Evolutionary conservation across 1,140 invertebrate species (phyloP), one percentile per base, ranked within the genome.

Genomic region (Helicorthomorpha holstii): DNA sequence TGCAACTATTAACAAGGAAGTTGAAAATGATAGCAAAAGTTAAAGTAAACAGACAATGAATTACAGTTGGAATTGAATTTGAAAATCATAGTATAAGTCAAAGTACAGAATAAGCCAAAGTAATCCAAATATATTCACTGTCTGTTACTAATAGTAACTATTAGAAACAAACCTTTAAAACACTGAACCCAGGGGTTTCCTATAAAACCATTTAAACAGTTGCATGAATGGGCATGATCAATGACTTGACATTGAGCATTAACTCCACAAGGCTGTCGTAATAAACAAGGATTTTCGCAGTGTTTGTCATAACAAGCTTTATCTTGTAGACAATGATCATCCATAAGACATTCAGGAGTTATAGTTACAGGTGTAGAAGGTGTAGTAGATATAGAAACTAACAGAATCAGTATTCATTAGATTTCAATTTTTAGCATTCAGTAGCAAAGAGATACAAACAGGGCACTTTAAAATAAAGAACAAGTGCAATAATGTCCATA

Each of bases 261-360:
- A n/a, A 54, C 21, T 10, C 64, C 64, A 53, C 64, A 65, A 34
- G 61, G 51, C 34, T 52, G 51, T 46, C 34, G 54, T 45, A 24
- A 46, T n/a, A 77, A 74, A 66, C 89, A 94, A 3, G 88, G 88
- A 69, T 84, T 89, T 59, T 80, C 76, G 66, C 89, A 94, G 62
- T 80, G 77, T 38, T 78, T 77, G 56, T 81, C 77, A 48, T 82
- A 73, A 65, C 89, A 94, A 50, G 83, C 82, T 63, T 81, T 74
- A 66, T 90, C 85, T 19, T 82, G 79, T 44, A 85, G 79, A 62
- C 89, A 94, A 61, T 93, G 84, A 56, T 80, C 75, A 63, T 91
- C 80, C 54, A 73, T 73, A 34, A 76, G 74, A 69, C 89, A 94
- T 1, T 87, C 88, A 22, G 74, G 71, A 42, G n/a, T n/a, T n/a